phyloP scores from a whole-genome alignment of 1,140 invertebrate species.

The Drosophila takahashii region DNA sequence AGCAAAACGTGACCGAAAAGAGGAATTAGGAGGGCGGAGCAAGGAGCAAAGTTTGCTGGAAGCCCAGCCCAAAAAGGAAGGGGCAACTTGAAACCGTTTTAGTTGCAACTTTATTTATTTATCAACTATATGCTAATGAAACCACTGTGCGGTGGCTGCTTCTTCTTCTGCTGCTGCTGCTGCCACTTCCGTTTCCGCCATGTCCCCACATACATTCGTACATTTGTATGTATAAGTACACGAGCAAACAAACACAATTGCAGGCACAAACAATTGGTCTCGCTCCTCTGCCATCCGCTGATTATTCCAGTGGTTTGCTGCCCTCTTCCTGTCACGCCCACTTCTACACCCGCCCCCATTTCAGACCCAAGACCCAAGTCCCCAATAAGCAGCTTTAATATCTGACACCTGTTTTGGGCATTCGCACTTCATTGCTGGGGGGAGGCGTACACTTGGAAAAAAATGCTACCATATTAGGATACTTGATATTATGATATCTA shows the following conservation, averaged over 20 bases:
- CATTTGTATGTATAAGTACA: neutral
- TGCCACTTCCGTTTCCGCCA: constrained; percentile 14
- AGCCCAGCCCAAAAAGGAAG: constrained; percentile 28
- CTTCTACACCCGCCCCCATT: neutral
- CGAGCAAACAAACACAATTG: constrained; percentile 22
- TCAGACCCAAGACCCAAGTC: neutral
- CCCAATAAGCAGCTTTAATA: constrained; percentile 51
- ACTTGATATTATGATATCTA: neutral
- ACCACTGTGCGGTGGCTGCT: constrained; percentile 54
- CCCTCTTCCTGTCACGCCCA: constrained; percentile 13
- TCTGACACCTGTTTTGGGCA: constrained; percentile 67
- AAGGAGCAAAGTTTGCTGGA: neutral
- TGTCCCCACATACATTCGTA: neutral
- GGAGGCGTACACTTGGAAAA: neutral
- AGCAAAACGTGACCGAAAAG: constrained; percentile 46
- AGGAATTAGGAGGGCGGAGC: constrained; percentile 21
- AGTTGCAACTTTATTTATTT: constrained; percentile 79
- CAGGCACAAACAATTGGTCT: constrained; percentile 31
- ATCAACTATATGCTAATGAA: constrained; percentile 80
- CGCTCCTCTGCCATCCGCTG: constrained; percentile 38
- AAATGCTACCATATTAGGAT: neutral
- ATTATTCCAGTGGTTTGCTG: constrained; percentile 59
- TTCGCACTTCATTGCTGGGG: constrained; percentile 52
- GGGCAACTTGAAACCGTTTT: constrained; percentile 75
- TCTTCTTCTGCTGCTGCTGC: neutral